Evolutionary conservation across 1,140 invertebrate species (phyloP).

Genomic region (Delia radicum): DNA sequence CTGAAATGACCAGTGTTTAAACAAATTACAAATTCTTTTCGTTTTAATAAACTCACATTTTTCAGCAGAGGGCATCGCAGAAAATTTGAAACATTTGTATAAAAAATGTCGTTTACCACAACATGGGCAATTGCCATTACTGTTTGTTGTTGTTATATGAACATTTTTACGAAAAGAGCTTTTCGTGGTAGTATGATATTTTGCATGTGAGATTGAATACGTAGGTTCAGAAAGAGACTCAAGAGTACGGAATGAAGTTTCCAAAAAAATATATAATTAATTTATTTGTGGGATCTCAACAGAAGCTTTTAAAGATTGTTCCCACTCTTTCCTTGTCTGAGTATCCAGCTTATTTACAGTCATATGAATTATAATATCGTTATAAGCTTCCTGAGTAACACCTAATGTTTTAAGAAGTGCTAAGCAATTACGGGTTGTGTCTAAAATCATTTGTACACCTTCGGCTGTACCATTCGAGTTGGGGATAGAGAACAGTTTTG

Average conservation of each 20-base stretch:
- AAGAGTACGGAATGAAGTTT: neutral
- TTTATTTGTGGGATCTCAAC: neutral
- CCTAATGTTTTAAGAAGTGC: neutral
- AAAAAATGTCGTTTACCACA: neutral
- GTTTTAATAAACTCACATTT: neutral
- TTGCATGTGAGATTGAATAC: neutral
- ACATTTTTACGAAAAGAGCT: neutral
- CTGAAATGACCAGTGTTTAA: neutral
- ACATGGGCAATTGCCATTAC: neutral
- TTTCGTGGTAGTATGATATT: neutral
- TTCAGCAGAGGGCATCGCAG: neutral
- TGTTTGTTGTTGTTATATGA: neutral
- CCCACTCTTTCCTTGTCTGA: neutral
- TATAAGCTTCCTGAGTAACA: neutral
- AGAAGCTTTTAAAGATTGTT: neutral
- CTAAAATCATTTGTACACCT: neutral
- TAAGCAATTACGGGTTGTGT: neutral
- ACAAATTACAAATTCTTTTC: neutral
- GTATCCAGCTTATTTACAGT: neutral
- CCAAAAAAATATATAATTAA: neutral
- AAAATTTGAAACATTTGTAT: slow-evolving; percentile 5
- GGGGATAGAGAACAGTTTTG: neutral
- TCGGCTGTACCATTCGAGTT: neutral
- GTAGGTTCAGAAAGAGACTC: neutral
- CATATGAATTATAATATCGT: neutral